Evolutionary conservation across 2,113 vertebrate species (phyloP), one percentile per base, ranked within the genome.

Genomic region (Apteryx owenii): DNA sequence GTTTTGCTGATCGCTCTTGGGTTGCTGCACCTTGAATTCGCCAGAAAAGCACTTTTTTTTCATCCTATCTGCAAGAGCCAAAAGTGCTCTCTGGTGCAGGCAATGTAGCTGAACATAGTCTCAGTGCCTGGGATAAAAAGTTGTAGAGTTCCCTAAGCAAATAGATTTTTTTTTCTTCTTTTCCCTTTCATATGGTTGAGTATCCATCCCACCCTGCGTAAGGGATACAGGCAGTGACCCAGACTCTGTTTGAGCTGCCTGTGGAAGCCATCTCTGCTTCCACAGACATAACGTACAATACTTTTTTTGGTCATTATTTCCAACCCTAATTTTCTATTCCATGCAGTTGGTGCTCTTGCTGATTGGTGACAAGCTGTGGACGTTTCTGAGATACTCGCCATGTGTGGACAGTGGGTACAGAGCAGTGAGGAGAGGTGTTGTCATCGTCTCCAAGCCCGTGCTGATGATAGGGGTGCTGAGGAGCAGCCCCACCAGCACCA

Each of bases 261-360:
- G 19, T 44, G 53, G 42, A 70, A 85, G 44, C 17, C 31, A 65
- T 16, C 38, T 40, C 7, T 83, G 48, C 21, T 51, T 76, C 48
- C 22, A 26, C 0, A 15, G 18, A 10, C 6, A 8, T 7, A 42
- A 33, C 10, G 33, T 20, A 48, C 2, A 56, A 1, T 48, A 16
- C 17, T 12, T 68, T 61, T 89, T 65, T 29, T 22, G 19, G 29
- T 36, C 5, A 22, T 51, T 77, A 19, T 70, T 81, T 70, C 85
- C 26, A 84, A 6, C 26, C 14, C 9, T 50, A 26, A 36, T 62
- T 81, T 95, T 66, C 69, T 58, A 9, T 48, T 86, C 36, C n/a
- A 54, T 80, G 53, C 28, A 26, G 18, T 7, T n/a, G 50, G n/a
- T 20, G 70, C 53, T 38, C 50, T 54, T 76, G 31, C 58, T 88